These are phyloP conservation scores for Cariama cristata DNA, from an alignment of 2,113 vertebrate genomes.

Conservation along the genomic window DNA sequence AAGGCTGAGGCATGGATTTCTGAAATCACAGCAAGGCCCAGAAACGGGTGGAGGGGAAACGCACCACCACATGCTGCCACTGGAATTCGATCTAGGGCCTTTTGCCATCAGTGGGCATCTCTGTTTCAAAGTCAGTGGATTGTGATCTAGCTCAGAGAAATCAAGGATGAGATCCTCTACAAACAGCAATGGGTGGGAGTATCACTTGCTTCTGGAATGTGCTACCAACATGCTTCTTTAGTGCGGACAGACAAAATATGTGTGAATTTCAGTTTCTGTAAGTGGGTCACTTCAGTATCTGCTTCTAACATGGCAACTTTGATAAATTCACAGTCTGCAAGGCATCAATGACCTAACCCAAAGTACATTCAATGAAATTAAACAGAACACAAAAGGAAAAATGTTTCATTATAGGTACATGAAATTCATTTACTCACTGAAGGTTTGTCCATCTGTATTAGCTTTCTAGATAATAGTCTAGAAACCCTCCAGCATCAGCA, in stretches of 20 bases:
- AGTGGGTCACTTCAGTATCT: neutral
- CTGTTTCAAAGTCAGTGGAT: neutral
- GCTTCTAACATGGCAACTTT: neutral
- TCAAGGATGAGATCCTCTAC: neutral
- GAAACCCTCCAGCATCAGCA: neutral
- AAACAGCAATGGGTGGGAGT: neutral
- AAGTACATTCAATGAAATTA: neutral
- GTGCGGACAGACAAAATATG: neutral
- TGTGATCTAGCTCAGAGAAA: neutral
- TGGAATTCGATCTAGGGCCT: neutral
- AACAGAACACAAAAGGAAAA: neutral
- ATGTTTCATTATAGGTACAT: neutral
- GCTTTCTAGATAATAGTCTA: neutral
- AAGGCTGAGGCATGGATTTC: no score
- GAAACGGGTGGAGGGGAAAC: no score
- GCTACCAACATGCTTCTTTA: fast-evolving
- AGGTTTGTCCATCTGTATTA: neutral
- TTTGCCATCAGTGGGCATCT: neutral
- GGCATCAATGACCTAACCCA: neutral
- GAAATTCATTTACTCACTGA: neutral
- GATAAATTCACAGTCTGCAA: neutral
- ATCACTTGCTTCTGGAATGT: neutral
- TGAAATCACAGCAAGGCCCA: no score
- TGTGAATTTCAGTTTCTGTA: neutral
- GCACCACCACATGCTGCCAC: neutral